Conservation (phyloP, 1,140 invertebrate species). For the Ips nitidus region DNA sequence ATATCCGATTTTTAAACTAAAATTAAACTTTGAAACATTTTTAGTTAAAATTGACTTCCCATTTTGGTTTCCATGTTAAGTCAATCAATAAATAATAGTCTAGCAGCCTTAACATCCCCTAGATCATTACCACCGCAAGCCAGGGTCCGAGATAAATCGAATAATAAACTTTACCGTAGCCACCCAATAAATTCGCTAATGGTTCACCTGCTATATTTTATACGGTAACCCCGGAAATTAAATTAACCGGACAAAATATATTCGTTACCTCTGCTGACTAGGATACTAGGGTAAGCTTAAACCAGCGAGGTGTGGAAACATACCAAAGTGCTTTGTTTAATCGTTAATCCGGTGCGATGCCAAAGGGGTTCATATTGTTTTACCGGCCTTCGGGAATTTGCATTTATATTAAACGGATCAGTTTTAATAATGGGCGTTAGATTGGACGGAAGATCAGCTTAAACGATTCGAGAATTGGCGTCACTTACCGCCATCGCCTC, state of each 20-base stretch:
- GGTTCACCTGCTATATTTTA: conserved; percentile 14
- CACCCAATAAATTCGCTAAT: conserved; percentile 34
- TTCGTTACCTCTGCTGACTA: conserved; percentile 19
- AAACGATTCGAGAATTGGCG: conserved; percentile 25
- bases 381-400: conserved; percentile 27
- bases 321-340: conserved; percentile 34
- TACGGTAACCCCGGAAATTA: conserved; percentile 26
- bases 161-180: conserved; percentile 32
- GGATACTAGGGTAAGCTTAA: neutral
- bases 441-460: conserved; percentile 33
- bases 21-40: too few relatives aligned
- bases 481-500: conserved; percentile 1
- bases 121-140: conserved; percentile 10
- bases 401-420: conserved; percentile 36
- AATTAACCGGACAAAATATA: conserved; percentile 28
- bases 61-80: too few relatives aligned
- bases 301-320: conserved; percentile 21
- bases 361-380: conserved; percentile 24
- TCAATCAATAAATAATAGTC: conserved; percentile 12
- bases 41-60: too few relatives aligned
- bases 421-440: conserved; percentile 34
- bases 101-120: conserved; percentile 2
- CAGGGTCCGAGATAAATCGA: conserved; percentile 22
- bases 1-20: too few relatives aligned
- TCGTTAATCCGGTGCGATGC: conserved; percentile 23